Conservation (phyloP, 2,888 invertebrate species). For the Scrobipalpa atriplicella region DNA sequence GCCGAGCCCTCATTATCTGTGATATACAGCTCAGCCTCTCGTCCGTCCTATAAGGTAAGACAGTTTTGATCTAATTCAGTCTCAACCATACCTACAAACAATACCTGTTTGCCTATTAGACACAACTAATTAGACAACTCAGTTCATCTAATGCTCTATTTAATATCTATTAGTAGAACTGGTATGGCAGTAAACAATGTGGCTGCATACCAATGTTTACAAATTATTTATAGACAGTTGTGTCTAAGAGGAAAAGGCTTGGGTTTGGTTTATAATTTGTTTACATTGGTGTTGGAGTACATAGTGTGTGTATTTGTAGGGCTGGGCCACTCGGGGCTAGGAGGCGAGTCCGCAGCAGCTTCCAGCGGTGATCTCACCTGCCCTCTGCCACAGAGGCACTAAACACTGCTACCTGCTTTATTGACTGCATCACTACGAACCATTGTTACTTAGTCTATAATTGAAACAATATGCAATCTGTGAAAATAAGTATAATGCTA, state of each 20-base stretch:
- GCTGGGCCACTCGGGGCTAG: conserved; percentile 87
- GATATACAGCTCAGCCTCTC: conserved; percentile 83
- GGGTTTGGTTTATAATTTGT: neutral
- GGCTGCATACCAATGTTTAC: neutral
- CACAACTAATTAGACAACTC: neutral
- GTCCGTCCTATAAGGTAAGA: conserved; percentile 82
- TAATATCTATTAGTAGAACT: neutral
- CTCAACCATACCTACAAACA: conserved; percentile 1
- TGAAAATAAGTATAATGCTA: conserved; percentile 84
- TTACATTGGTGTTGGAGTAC: conserved; percentile 16
- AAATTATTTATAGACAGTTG: conserved; percentile 15
- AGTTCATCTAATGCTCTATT: neutral
- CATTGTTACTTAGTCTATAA: conserved; percentile 85
- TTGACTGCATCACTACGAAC: conserved; percentile 84
- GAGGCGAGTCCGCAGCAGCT: conserved; percentile 82
- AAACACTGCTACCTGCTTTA: conserved; percentile 84
- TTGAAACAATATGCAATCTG: conserved; percentile 87
- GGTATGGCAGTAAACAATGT: conserved; percentile 6
- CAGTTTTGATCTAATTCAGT: neutral
- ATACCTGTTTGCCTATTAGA: conserved; percentile 26
- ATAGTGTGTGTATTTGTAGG: conserved; percentile 61
- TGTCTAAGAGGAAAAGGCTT: neutral
- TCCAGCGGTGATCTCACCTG: conserved; percentile 81
- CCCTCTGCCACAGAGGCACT: conserved; percentile 78
- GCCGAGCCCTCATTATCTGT: conserved; percentile 83